These are phyloP conservation scores for Diarsia rubi DNA, from an alignment of 2,888 invertebrate species.

Conservation along the genomic window DNA sequence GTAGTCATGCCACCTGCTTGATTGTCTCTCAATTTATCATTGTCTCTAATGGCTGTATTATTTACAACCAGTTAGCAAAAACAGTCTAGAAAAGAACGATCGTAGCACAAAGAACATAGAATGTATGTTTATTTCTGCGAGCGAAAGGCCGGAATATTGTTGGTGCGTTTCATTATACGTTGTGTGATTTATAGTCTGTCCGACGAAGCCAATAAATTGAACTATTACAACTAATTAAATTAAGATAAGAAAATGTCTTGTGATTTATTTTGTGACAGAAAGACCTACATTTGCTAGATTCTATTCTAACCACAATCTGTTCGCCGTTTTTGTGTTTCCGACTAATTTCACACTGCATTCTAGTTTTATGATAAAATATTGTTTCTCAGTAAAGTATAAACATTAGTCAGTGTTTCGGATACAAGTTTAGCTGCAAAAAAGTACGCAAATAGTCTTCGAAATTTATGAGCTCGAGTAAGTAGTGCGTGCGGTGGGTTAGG, in stretches of 20 bases:
- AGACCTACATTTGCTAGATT: conserved; percentile 30
- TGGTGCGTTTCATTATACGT: conserved; percentile 36
- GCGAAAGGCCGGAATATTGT: conserved; percentile 44
- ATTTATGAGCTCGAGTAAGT: conserved; percentile 83
- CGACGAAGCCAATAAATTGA: conserved; percentile 53
- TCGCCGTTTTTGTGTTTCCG: conserved; percentile 20
- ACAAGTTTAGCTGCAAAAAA: conserved; percentile 73
- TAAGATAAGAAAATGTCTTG: conserved; percentile 56
- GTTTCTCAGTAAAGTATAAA: conserved; percentile 41
- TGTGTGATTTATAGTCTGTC: conserved; percentile 46
- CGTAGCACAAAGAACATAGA: conserved; percentile 29
- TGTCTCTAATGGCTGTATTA: conserved; percentile 53
- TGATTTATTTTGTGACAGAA: conserved; percentile 44
- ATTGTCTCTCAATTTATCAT: conserved; percentile 47
- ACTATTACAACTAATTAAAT: conserved; percentile 62
- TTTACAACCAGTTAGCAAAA: conserved; percentile 37
- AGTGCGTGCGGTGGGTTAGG: conserved; percentile 81
- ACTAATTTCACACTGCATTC: conserved; percentile 3
- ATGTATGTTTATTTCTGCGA: conserved; percentile 32
- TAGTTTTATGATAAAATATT: conserved; percentile 14
- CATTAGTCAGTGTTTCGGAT: conserved; percentile 62
- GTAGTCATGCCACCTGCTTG: conserved; percentile 16
- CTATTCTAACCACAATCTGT: conserved; percentile 24
- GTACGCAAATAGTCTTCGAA: conserved; percentile 79
- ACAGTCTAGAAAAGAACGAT: conserved; percentile 28